Conservation (phyloP, 2,888 invertebrate genomes). For the Nebria salina region DNA sequence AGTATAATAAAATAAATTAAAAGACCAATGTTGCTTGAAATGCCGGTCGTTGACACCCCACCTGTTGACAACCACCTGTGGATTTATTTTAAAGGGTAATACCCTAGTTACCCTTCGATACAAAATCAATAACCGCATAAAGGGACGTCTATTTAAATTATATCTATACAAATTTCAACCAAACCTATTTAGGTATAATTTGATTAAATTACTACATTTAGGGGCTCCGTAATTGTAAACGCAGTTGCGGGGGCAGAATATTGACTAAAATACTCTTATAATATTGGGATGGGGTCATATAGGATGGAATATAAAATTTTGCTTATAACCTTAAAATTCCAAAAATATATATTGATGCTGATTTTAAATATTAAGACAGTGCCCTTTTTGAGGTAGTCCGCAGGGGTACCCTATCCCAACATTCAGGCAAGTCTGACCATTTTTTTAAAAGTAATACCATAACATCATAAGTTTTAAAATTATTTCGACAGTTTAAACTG, state of each 20-base stretch:
- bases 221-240: neutral
- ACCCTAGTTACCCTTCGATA: constrained; percentile 23
- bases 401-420: constrained; percentile 98
- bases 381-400: constrained; percentile 60
- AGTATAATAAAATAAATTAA: neutral
- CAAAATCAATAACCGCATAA: constrained; percentile 25
- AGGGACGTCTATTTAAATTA: neutral
- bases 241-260: neutral
- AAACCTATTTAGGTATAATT: neutral
- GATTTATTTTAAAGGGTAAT: constrained; percentile 29
- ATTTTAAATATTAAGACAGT: constrained; percentile 58
- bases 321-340: constrained; percentile 5
- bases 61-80: constrained; percentile 44
- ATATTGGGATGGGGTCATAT: constrained; percentile 42
- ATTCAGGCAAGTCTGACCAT: constrained; percentile 81
- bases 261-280: neutral
- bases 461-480: constrained; percentile 5
- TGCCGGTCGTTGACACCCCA: constrained; percentile 29
- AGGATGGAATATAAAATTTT: constrained; percentile 28
- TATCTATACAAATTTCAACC: neutral
- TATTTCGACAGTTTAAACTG: constrained; percentile 2
- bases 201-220: neutral
- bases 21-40: neutral
- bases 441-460: constrained; percentile 27
- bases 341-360: constrained; percentile 22